Conservation (phyloP, 2,113 vertebrate genomes). For the Triplophysa rosa region DNA sequence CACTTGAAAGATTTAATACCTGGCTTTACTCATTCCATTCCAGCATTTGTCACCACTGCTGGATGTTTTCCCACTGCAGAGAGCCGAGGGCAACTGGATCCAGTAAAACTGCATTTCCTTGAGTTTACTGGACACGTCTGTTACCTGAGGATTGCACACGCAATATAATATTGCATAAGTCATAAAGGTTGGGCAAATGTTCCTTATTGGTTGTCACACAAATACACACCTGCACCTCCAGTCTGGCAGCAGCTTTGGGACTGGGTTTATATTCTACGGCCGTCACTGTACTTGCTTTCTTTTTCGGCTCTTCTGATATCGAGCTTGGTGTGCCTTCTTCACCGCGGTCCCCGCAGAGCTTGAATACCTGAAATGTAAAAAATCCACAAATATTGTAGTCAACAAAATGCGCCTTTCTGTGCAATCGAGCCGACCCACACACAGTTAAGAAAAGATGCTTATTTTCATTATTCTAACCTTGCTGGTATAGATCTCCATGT, state of each 20-base stretch:
- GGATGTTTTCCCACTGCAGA: conserved; percentile 84
- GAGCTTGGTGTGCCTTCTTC: conserved; percentile 67
- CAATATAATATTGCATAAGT: neutral
- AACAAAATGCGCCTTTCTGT: neutral
- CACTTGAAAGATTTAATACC: conserved; percentile 61
- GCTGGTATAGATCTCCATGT: conserved; percentile 77
- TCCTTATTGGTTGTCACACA: conserved; percentile 58
- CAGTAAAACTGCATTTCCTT: conserved; percentile 86
- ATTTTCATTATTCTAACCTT: conserved; percentile 76
- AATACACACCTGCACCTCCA: conserved; percentile 81
- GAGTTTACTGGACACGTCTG: conserved; percentile 84
- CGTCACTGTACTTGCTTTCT: conserved; percentile 62
- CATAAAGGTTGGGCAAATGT: neutral
- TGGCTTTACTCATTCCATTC: conserved; percentile 88
- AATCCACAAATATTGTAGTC: neutral
- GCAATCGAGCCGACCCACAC: neutral
- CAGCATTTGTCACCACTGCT: conserved; percentile 91
- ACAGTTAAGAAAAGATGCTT: neutral
- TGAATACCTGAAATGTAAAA: conserved; percentile 78
- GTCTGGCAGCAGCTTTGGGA: conserved; percentile 57
- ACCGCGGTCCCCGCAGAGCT: conserved; percentile 83
- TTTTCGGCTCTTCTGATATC: conserved; percentile 73
- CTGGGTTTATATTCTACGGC: conserved; percentile 71
- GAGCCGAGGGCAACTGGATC: conserved; percentile 81
- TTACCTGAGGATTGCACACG: conserved; percentile 74